Evolutionary conservation across 2,888 invertebrate species (phyloP).

Genomic region (Melieria omissa): DNA sequence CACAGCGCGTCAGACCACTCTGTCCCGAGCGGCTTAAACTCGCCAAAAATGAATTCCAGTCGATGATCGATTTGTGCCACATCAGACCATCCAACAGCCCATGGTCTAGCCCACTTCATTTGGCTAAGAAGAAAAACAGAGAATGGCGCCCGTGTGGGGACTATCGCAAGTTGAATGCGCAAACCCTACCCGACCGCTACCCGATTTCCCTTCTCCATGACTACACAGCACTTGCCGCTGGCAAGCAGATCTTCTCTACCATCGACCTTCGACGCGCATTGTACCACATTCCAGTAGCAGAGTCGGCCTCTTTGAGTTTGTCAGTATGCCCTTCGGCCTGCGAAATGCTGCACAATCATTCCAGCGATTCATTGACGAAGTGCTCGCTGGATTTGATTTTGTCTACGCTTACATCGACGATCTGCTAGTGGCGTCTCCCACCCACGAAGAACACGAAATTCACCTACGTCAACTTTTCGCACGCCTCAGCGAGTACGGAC

Average conservation of each 20-base stretch:
- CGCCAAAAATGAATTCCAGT: constrained; percentile 31
- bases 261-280: background rate
- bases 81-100: constrained; percentile 33
- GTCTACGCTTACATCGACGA: too few relatives aligned
- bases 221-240: background rate
- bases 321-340: too few relatives aligned
- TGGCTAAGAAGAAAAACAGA: constrained; percentile 32
- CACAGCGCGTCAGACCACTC: constrained; percentile 5
- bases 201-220: constrained; percentile 2
- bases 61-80: constrained; percentile 29
- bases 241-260: background rate
- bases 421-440: too few relatives aligned
- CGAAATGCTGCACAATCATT: too few relatives aligned
- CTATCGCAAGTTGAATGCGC: background rate
- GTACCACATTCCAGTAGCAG: too few relatives aligned
- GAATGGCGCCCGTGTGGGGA: constrained; percentile 31
- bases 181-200: too few relatives aligned
- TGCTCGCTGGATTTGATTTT: too few relatives aligned
- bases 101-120: constrained; percentile 36
- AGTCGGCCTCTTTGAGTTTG: too few relatives aligned
- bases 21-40: constrained; percentile 1
- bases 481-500: too few relatives aligned
- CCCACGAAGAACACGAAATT: too few relatives aligned
- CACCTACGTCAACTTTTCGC: too few relatives aligned
- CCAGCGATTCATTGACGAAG: too few relatives aligned